These are phyloP conservation scores for Rhopalosiphum nymphaeae DNA, from an alignment of 2,888 invertebrate genomes.

Conservation along the genomic window DNA sequence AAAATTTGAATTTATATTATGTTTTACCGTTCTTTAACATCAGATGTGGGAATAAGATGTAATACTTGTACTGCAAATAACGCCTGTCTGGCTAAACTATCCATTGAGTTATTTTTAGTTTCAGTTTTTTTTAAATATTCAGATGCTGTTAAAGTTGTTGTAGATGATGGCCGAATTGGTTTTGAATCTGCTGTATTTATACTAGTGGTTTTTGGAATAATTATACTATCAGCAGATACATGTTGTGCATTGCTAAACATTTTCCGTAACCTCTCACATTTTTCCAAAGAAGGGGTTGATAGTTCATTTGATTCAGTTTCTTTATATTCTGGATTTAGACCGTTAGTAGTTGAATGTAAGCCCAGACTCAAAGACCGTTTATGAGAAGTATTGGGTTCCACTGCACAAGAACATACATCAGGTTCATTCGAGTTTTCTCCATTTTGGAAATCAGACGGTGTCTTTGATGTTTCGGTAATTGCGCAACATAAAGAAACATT, in stretches of 20 bases:
- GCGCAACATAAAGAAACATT: conserved; percentile 70
- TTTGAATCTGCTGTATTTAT: conserved; percentile 34
- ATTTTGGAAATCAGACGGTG: conserved; percentile 70
- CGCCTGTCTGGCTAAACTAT: conserved; percentile 81
- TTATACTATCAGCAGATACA: conserved; percentile 63
- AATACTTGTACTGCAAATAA: conserved; percentile 84
- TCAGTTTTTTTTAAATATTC: conserved; percentile 48
- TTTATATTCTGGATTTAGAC: conserved; percentile 64
- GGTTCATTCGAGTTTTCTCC: conserved; percentile 65
- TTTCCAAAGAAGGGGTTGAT: conserved; percentile 54
- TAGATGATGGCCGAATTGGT: conserved; percentile 55
- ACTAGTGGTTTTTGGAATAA: conserved; percentile 57
- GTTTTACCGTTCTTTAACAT: conserved; percentile 81
- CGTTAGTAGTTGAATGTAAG: conserved; percentile 65
- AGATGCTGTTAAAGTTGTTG: conserved; percentile 56
- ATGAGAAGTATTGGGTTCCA: conserved; percentile 64
- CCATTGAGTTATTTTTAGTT: conserved; percentile 71
- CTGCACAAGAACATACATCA: conserved; percentile 40
- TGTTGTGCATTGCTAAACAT: conserved; percentile 52
- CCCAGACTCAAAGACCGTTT: conserved; percentile 67
- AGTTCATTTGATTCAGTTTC: conserved; percentile 47
- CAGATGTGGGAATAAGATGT: conserved; percentile 85
- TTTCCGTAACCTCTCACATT: conserved; percentile 44
- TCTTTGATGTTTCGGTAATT: conserved; percentile 71
- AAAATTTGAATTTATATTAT: not conserved